Evolutionary conservation across 2,113 vertebrate genomes (phyloP).

Genomic region (Mastomys natalensis): DNA sequence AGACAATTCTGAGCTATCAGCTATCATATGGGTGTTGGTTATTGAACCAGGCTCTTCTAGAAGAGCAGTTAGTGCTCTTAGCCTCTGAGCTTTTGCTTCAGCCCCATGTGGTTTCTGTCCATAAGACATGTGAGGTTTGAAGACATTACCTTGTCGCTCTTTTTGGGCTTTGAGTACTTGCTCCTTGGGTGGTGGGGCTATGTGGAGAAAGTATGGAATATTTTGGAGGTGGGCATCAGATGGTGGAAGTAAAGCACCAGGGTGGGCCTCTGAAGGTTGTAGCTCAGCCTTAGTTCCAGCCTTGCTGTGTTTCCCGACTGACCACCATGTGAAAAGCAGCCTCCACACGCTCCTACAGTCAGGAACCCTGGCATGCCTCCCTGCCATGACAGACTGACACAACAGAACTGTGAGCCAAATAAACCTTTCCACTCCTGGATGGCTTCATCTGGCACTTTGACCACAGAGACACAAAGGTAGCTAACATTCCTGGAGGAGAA

Average conservation of each 20-base stretch:
- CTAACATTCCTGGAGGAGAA: neutral
- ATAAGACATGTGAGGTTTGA: fast-evolving
- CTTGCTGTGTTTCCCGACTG: neutral
- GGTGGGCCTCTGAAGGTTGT: neutral
- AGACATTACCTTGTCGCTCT: fast-evolving
- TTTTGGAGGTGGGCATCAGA: neutral
- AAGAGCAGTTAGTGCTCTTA: neutral
- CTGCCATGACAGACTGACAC: neutral
- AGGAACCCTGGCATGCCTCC: neutral
- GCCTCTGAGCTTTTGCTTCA: neutral
- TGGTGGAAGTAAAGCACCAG: neutral
- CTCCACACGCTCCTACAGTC: neutral
- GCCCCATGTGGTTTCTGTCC: too few relatives aligned
- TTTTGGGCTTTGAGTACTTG: neutral
- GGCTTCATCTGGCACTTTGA: neutral
- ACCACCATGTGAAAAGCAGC: neutral
- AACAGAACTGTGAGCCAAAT: neutral
- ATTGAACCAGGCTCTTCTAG: neutral
- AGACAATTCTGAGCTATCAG: neutral
- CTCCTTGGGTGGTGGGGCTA: neutral
- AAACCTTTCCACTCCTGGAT: too few relatives aligned
- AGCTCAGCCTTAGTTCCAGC: neutral
- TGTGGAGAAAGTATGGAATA: neutral
- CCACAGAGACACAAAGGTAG: neutral
- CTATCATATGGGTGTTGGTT: neutral